Evolutionary conservation across 1,140 invertebrate genomes (phyloP), one percentile per base, ranked within the genome.

Genomic region (Dinothrombium tinctorium): DNA sequence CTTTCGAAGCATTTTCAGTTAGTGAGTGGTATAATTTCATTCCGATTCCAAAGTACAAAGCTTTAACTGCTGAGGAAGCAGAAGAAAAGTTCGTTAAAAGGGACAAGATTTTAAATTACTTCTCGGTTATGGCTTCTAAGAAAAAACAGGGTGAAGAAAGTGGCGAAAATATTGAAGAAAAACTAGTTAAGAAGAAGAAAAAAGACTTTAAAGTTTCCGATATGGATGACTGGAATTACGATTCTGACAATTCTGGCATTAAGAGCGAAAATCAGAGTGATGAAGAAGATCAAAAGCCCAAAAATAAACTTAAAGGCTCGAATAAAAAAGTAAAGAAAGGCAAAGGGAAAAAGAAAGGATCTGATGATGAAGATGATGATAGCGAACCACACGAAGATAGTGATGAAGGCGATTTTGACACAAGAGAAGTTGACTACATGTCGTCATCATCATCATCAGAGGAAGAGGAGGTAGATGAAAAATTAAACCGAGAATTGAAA

Each of bases 381-480:
- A 59, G 77, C 49, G 83, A 87, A 53, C 82, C 82, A 0, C 69
- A 80, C 39, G 86, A 95, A 59, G 87, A 95, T 57, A 90, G 83
- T 53, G 86, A 92, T 61, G 86, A 92, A 59, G 86, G 86, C 0
- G 86, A 94, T 58, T 82, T 80, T 53, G 87, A 95, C 64, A 84
- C 84, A 1, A 60, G 77, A 45, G 86, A 95, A 63, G 57, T 67
- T 7, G 65, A 67, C 50, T 67, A 67, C 48, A 66, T 66, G 43
- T 59, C 65, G 8, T 52, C 81, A 52, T 80, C 76, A 4, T 77
- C 74, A 14, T 33, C 9, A 11, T 47, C 46, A 36, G 48, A 78
- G 76, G 59, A 68, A 64, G 23, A 75, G 73, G 59, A 62, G n/a
- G 7, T 37, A 61, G 47, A 71, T 65, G 49, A 77, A 71, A 52